phyloP scores from a whole-genome alignment of 2,113 vertebrate species.

The Aegotheles bennettii region DNA sequence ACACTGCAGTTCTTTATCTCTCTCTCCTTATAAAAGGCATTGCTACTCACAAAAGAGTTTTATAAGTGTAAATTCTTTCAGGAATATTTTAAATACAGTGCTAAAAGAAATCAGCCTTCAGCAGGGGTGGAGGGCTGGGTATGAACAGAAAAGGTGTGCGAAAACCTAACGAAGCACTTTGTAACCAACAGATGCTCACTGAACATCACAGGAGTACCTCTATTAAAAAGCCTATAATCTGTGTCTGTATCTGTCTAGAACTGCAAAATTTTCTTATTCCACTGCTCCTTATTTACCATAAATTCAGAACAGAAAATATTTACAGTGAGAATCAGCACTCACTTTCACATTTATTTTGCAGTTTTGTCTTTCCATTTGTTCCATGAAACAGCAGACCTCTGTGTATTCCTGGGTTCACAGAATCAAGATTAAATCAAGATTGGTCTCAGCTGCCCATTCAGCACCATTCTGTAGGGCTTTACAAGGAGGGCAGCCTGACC shows the following conservation, averaged over 20 bases:
- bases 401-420: not conserved
- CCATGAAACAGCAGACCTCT: not conserved
- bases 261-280: not conserved
- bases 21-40: not conserved
- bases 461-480: not conserved
- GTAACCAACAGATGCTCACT: not conserved
- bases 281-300: not conserved
- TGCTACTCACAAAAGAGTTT: not conserved
- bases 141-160: not conserved
- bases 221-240: not conserved
- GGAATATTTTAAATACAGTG: not conserved
- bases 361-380: not conserved
- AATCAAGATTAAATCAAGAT: slow-evolving; percentile 14
- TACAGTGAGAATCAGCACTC: not conserved
- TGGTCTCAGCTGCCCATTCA: not conserved
- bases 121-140: not conserved
- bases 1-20: not conserved
- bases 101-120: not conserved
- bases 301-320: slow-evolving; percentile 1
- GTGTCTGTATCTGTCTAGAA: not conserved
- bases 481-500: not conserved
- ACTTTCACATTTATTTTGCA: slow-evolving; percentile 2
- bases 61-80: not conserved
- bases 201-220: not conserved
- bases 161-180: not conserved